Evolutionary conservation across 2,113 vertebrate genomes (phyloP).

Genomic region (Tretioscincus oriximinensis): DNA sequence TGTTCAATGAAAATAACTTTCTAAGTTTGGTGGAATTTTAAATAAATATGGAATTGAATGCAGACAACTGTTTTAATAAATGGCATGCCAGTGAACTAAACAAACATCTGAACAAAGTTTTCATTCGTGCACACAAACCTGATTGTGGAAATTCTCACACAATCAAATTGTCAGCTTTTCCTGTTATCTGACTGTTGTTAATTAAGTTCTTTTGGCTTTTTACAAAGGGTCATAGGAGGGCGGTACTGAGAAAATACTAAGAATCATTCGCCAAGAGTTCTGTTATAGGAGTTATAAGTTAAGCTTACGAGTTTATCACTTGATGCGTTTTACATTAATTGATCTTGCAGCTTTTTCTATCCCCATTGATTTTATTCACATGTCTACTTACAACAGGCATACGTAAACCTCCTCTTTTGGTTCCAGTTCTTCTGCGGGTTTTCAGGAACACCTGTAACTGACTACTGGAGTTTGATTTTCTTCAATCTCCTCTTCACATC

Average conservation of each 20-base stretch:
- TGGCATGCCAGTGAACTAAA: no score
- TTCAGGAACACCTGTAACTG: constrained; percentile 81
- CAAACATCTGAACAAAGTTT: no score
- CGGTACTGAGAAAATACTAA: neutral
- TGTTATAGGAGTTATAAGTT: neutral
- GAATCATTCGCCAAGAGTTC: neutral
- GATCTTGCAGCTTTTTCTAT: neutral
- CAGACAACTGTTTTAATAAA: no score
- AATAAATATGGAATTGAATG: no score
- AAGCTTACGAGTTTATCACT: neutral
- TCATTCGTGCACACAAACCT: no score
- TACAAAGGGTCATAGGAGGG: neutral
- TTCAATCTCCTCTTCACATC: constrained; percentile 85
- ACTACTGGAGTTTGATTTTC: constrained; percentile 82
- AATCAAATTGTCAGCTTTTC: neutral
- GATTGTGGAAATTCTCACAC: neutral
- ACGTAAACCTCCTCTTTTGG: constrained; percentile 82
- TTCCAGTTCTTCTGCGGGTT: constrained; percentile 85
- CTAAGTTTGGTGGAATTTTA: no score
- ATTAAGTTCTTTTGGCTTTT: neutral
- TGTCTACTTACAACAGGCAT: constrained; percentile 70
- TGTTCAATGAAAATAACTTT: no score
- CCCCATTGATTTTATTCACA: neutral
- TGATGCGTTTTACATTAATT: no score
- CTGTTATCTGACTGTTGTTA: neutral